Evolutionary conservation across 2,113 vertebrate species (phyloP).

Genomic region (Meleagris gallopavo): DNA sequence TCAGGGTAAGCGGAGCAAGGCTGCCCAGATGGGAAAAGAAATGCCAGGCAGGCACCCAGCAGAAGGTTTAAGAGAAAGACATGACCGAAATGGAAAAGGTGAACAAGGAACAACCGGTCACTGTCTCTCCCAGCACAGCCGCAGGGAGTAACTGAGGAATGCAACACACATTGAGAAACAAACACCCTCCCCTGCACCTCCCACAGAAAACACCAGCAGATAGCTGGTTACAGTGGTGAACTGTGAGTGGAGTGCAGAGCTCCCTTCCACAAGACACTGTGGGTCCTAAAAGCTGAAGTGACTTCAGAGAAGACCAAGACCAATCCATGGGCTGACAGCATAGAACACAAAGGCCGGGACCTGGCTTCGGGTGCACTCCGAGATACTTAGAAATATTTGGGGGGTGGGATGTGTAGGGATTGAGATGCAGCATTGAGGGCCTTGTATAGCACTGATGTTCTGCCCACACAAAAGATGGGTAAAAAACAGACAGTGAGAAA

Average conservation of each 20-base stretch:
- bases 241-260: not conserved
- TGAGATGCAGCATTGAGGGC: accelerated
- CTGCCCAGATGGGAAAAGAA: not conserved
- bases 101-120: not conserved
- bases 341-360: not conserved
- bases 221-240: not conserved
- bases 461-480: not conserved
- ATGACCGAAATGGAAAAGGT: not conserved
- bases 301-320: not conserved
- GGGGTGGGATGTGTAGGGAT: not conserved
- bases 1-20: not conserved
- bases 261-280: not conserved
- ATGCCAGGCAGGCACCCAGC: not conserved
- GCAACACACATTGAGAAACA: not conserved
- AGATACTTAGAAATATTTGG: not conserved
- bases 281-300: not conserved
- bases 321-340: not conserved
- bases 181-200: not conserved
- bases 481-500: not conserved
- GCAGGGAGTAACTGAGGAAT: not conserved
- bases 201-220: not conserved
- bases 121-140: not conserved
- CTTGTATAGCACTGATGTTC: not conserved
- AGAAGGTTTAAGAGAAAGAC: not conserved
- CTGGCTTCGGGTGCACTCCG: not conserved